These are phyloP conservation scores for Neomorphus geoffroyi DNA, from an alignment of 2,797 vertebrate species.

Conservation along the genomic window DNA sequence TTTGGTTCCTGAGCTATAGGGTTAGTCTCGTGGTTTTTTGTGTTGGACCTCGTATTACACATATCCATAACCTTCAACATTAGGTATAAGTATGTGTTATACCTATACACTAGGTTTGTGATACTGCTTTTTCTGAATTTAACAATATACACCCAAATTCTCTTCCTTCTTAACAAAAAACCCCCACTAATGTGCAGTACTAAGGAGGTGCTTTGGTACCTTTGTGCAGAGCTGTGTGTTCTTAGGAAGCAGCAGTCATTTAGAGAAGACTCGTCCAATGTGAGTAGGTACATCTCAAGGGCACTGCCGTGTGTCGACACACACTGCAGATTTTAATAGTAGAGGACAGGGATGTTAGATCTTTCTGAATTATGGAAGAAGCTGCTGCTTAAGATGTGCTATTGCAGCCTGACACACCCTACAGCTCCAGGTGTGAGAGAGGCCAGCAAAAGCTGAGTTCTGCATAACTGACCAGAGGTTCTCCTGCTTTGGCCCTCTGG, in stretches of 20 bases:
- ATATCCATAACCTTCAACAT: not conserved
- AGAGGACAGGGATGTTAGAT: not conserved
- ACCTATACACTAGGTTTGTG: not conserved
- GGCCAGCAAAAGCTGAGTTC: not conserved
- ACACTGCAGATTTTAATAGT: accelerated
- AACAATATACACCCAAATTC: accelerated
- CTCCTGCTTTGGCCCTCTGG: not conserved
- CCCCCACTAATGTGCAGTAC: not conserved
- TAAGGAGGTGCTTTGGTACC: accelerated
- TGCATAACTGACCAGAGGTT: not conserved
- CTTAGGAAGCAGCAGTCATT: not conserved
- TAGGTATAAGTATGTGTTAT: not conserved
- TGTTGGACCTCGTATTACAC: not conserved
- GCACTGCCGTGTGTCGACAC: accelerated
- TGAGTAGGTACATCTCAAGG: not conserved
- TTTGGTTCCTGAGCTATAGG: too few species aligned
- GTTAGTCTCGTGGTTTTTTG: too few species aligned
- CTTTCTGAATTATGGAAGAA: not conserved
- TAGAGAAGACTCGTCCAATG: not conserved
- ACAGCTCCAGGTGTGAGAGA: not conserved
- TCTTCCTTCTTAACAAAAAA: not conserved
- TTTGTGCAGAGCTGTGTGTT: not conserved
- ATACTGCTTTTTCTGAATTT: not conserved
- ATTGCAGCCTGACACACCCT: not conserved
- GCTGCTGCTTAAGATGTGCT: accelerated